phyloP scores from a whole-genome alignment of 2,113 vertebrate genomes.

The Thunnus thynnus region DNA sequence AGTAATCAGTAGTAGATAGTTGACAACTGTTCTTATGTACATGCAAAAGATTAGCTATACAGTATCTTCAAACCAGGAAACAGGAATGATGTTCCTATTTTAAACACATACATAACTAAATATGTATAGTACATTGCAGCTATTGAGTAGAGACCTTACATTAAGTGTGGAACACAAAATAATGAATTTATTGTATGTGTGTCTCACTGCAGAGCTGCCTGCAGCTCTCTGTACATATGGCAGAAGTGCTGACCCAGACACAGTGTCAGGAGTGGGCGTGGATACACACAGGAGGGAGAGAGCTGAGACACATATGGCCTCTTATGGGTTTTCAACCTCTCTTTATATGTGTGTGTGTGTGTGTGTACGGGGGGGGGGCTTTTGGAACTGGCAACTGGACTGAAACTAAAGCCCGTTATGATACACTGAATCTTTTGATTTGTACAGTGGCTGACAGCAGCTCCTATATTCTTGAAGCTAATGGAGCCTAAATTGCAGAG shows the following conservation, averaged over 20 bases:
- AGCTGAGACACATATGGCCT: constrained; percentile 21
- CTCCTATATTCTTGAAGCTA: constrained; percentile 31
- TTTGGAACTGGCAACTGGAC: constrained; percentile 28
- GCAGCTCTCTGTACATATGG: constrained; percentile 61
- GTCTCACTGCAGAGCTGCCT: constrained; percentile 58
- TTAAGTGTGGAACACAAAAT: neutral
- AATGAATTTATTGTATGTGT: neutral
- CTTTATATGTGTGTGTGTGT: neutral
- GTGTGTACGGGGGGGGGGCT: constrained; percentile 11
- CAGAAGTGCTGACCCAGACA: constrained; percentile 77
- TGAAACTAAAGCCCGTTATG: constrained; percentile 44
- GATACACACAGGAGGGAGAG: constrained; percentile 16
- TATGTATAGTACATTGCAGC: neutral
- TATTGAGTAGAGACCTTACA: neutral
- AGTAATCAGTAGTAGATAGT: too few relatives aligned
- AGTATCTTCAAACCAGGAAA: neutral
- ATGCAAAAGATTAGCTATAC: neutral
- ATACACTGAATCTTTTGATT: constrained; percentile 45
- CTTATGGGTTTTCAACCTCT: neutral
- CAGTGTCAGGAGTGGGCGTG: constrained; percentile 36
- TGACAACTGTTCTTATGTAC: too few relatives aligned
- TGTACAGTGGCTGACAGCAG: constrained; percentile 40
- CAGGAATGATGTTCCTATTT: neutral
- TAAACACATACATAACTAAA: neutral
- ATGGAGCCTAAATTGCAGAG: constrained; percentile 32